A percentile compares a stretch with the other conserved stretches of the same genome.
phyloP scores from a whole-genome alignment of 1,140 invertebrate species.

The Achroia grisella region DNA sequence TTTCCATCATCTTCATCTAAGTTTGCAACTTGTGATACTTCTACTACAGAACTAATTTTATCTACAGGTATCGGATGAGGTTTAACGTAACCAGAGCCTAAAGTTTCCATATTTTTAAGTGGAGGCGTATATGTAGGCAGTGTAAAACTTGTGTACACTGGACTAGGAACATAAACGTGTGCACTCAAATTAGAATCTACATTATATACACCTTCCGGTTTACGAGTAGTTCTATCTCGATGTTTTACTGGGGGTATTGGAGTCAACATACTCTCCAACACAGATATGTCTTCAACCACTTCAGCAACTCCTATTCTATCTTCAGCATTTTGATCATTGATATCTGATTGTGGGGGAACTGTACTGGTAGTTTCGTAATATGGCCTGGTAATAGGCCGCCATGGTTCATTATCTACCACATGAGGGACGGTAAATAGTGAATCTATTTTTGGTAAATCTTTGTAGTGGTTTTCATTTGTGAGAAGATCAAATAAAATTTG shows the following conservation, averaged over 20 bases:
- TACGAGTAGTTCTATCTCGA: conserved; percentile 38
- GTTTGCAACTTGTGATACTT: conserved; percentile 26
- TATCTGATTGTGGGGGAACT: conserved; percentile 24
- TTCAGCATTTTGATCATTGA: conserved; percentile 45
- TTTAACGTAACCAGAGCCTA: conserved; percentile 71
- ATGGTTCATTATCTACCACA: conserved; percentile 73
- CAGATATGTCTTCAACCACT: conserved; percentile 64
- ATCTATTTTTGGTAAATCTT: conserved; percentile 71
- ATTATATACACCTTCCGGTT: conserved; percentile 39
- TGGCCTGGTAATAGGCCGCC: conserved; percentile 72
- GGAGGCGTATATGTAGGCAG: conserved; percentile 75
- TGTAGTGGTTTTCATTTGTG: conserved; percentile 62
- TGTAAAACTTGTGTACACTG: conserved; percentile 80
- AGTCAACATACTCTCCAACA: conserved; percentile 58
- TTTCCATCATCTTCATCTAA: conserved; percentile 55
- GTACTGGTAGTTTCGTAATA: conserved; percentile 57
- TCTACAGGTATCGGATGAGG: conserved; percentile 80
- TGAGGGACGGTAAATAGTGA: conserved; percentile 68
- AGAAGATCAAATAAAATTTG: conserved; percentile 54
- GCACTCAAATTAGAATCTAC: conserved; percentile 52
- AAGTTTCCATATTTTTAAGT: conserved; percentile 66
- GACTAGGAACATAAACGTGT: conserved; percentile 63
- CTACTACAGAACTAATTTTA: conserved; percentile 74
- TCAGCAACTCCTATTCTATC: conserved; percentile 68
- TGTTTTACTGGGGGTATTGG: conserved; percentile 42